Percentiles rank a stretch among this genome's conserved stretches.
phyloP scores from a whole-genome alignment of 2,888 invertebrate genomes.

The Chorisops tibialis region DNA sequence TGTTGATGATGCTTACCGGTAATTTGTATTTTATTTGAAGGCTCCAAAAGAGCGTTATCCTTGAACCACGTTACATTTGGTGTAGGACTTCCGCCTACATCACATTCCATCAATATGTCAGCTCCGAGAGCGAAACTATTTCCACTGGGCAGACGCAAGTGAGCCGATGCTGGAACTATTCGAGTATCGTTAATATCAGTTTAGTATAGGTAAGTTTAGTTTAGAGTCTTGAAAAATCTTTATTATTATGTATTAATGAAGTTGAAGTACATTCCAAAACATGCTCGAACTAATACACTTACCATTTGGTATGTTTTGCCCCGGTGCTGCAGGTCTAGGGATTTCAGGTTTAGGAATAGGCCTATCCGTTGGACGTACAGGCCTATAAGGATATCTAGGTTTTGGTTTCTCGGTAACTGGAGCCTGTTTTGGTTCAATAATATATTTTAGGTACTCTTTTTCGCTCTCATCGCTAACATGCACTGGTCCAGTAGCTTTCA shows the following conservation, averaged over 20 bases:
- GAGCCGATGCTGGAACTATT: constrained; percentile 65
- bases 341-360: constrained; percentile 40
- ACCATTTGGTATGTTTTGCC: constrained; percentile 10
- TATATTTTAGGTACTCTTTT: constrained; percentile 58
- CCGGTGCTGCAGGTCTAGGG: constrained; percentile 39
- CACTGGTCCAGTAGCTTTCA: constrained; percentile 71
- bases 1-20: constrained; percentile 56
- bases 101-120: constrained; percentile 69
- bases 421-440: constrained; percentile 57
- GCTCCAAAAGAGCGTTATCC: constrained; percentile 59
- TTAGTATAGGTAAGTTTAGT: constrained; percentile 10
- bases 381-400: constrained; percentile 51
- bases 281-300: constrained; percentile 14
- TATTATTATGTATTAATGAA: neutral
- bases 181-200: constrained; percentile 21
- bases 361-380: constrained; percentile 44
- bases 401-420: constrained; percentile 43
- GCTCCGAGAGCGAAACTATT: constrained; percentile 60
- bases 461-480: constrained; percentile 58
- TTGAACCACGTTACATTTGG: constrained; percentile 81
- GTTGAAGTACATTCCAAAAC: constrained; percentile 16
- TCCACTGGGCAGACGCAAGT: constrained; percentile 56
- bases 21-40: constrained; percentile 60
- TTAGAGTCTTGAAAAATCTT: neutral
- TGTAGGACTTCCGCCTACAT: constrained; percentile 72